Conservation (phyloP, 1,140 invertebrate genomes). For the Danaus plexippus region DNA sequence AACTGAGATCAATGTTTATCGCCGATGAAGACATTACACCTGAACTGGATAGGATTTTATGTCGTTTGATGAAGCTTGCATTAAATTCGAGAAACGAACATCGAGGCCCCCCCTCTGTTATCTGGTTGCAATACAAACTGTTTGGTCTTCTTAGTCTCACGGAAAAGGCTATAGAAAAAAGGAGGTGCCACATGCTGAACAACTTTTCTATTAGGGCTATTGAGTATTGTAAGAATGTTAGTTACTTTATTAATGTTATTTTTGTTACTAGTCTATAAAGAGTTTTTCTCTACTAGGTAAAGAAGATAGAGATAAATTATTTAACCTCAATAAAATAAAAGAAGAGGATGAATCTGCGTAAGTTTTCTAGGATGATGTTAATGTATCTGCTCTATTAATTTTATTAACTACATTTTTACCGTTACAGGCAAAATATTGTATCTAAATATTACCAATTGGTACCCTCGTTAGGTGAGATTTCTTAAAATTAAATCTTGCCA, state of each 20-base stretch:
- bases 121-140: slow-evolving; percentile 55
- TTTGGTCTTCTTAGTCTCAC: slow-evolving; percentile 51
- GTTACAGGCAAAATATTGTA: slow-evolving; percentile 16
- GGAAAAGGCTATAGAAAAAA: slow-evolving; percentile 47
- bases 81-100: slow-evolving; percentile 29
- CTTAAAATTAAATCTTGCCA: not conserved
- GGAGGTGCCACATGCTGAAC: slow-evolving; percentile 36
- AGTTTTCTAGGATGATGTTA: too few relatives aligned
- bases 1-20: slow-evolving; percentile 37
- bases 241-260: not conserved
- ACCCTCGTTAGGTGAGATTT: slow-evolving; percentile 9
- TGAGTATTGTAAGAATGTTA: slow-evolving; percentile 33
- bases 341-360: too few relatives aligned
- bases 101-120: slow-evolving; percentile 28
- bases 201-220: slow-evolving; percentile 34
- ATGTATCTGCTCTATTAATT: too few relatives aligned
- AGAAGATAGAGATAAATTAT: too few relatives aligned
- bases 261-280: not conserved
- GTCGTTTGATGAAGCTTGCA: slow-evolving; percentile 49
- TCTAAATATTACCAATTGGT: slow-evolving; percentile 13
- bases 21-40: slow-evolving; percentile 46
- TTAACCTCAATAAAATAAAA: too few relatives aligned
- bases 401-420: slow-evolving; percentile 1
- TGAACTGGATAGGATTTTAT: slow-evolving; percentile 48
- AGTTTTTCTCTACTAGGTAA: too few relatives aligned